These are phyloP conservation scores for Acronicta alni DNA, from an alignment of 2,888 invertebrate species.

Conservation along the genomic window DNA sequence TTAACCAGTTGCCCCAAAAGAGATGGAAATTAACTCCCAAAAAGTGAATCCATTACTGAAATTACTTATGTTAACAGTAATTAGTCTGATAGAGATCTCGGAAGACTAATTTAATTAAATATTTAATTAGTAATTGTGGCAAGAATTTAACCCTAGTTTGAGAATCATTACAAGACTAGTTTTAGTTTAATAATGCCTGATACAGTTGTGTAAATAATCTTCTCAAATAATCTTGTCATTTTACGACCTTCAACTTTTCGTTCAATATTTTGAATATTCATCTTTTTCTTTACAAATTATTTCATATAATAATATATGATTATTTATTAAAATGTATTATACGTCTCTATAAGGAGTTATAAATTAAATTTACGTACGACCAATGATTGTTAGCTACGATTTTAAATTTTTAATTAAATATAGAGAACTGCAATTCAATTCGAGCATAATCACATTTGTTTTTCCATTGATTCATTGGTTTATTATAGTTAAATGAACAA, in stretches of 20 bases:
- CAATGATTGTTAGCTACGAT: constrained; percentile 2
- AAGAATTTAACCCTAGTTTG: constrained; percentile 9
- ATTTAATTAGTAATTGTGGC: constrained; percentile 13
- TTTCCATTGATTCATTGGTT: constrained; percentile 63
- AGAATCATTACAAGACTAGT: constrained; percentile 16
- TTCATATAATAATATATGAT: constrained; percentile 5
- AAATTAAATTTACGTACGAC: background rate
- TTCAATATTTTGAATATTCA: constrained; percentile 27
- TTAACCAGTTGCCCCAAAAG: constrained; percentile 9
- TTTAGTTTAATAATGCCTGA: constrained; percentile 17
- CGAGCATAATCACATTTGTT: constrained; percentile 45
- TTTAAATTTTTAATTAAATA: constrained; percentile 3
- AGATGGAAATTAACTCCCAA: constrained; percentile 5
- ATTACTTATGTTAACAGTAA: constrained; percentile 4
- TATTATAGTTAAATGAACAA: constrained; percentile 63
- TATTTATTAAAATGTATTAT: constrained; percentile 10
- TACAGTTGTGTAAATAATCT: constrained; percentile 50
- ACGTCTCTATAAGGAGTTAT: constrained; percentile 2
- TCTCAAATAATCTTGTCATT: constrained; percentile 53
- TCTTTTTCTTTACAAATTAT: constrained; percentile 34
- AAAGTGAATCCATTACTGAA: constrained; percentile 5
- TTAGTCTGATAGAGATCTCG: constrained; percentile 2
- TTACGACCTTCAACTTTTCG: constrained; percentile 35
- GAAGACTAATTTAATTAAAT: constrained; percentile 10
- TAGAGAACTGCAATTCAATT: constrained; percentile 13